Evolutionary conservation across 2,888 invertebrate species (phyloP).

Genomic region (Drosophila pegasa): DNA sequence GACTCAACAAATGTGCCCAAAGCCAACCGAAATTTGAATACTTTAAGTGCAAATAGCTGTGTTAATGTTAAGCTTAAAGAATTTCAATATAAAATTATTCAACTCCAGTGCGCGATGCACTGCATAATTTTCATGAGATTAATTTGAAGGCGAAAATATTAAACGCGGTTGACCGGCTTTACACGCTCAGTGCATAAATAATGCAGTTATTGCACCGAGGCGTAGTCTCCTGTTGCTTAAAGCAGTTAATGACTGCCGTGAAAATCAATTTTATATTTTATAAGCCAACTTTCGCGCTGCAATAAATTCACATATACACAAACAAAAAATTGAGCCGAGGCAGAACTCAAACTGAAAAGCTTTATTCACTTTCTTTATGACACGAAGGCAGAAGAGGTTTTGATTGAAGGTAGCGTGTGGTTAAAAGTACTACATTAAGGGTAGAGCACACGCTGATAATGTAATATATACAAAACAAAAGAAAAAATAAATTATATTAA

Average conservation of each 20-base stretch:
- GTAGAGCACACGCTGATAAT: too few species aligned
- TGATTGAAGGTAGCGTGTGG: background rate
- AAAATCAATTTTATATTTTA: conserved; percentile 75
- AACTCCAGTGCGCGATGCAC: background rate
- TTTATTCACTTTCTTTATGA: conserved; percentile 40
- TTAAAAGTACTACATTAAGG: too few species aligned
- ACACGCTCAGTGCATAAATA: conserved; percentile 21
- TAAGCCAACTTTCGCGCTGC: conserved; percentile 39
- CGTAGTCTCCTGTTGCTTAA: conserved; percentile 41
- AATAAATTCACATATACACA: conserved; percentile 38
- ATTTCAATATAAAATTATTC: conserved; percentile 15
- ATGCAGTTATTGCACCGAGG: conserved; percentile 15
- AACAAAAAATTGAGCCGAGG: conserved; percentile 16
- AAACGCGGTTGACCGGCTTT: conserved; percentile 2
- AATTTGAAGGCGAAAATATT: conserved; percentile 5
- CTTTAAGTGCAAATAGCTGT: background rate
- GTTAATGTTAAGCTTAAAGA: background rate
- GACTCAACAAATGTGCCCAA: background rate
- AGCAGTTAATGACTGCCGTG: conserved; percentile 70
- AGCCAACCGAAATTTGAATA: background rate
- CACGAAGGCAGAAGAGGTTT: background rate
- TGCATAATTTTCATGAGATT: conserved; percentile 11
- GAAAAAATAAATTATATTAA: background rate
- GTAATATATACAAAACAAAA: too few species aligned
- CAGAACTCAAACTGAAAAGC: conserved; percentile 41